Base-by-base conservation (phyloP, 2,113 vertebrate genomes). In the Saimiri boliviensis region DNA sequence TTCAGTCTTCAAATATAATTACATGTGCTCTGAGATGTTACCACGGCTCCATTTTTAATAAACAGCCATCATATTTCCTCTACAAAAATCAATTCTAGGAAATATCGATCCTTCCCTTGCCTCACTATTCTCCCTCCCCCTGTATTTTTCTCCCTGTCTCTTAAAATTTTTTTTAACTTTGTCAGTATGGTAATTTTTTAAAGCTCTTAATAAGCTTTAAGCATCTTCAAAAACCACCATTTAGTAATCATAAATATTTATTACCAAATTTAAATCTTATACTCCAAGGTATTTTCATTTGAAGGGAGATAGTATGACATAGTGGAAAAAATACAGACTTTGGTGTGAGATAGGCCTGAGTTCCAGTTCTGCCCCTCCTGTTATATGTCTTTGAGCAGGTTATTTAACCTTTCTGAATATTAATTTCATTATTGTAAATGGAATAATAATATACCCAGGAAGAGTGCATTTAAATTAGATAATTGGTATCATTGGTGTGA, bases 1-100 rank as follows among this genome's bases (percentile, higher is more conserved):
- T 32, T 52, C 70, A 95, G 49, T 89, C 92, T 97, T 98, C 74
- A 95, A 6, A 56, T 94, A 92, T 87, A 96, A 90, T 97, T 97
- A 52, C 49, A 42, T 84, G 13, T 16, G 27, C 87, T 90, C 49
- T 86, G 32, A 91, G 37, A 87, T 93, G 54, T 95, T 98, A 91
- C 86, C 68, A 60, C 95, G 17, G 49, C 42, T 94, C 91, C 89
- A 79, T 94, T 96, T 97, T 95, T 96, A 97, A 92, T 96, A 74
- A 87, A 93, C 94, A 93, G 40, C 80, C 8, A 70, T 97, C 73
- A 83, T 80, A 96, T 97, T 96, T 97, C 6, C 66, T 97, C 96
- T 74, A 94, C 37, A 92, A 63, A 97, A 47, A 95, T 98, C 37
- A 58, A 35, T 98, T 94, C 60, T 91, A 71, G 40, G 45, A 97